Evolutionary conservation across 2,113 vertebrate species (phyloP), one percentile per base, ranked within the genome.

Genomic region (Notothenia coriiceps): DNA sequence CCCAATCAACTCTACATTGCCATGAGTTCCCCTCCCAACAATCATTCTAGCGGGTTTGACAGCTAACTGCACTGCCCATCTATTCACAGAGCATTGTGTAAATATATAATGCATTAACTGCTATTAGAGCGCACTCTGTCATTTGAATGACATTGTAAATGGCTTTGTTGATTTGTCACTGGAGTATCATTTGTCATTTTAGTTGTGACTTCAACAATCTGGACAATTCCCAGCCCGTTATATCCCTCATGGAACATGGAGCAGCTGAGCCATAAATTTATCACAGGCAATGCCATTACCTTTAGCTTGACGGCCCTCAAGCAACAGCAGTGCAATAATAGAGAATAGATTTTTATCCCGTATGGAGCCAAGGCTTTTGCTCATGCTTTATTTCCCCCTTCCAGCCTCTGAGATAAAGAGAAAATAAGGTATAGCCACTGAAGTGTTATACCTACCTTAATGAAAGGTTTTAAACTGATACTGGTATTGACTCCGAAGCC

Each of bases 261-360:
- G 87, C 84, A 82, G 78, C 82, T 67, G 57, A 47, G 80, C 81
- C 83, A 90, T 90, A 89, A 90, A 94, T 94, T 91, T 93, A 90
- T 93, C 94, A 92, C 88, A 66, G 79, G 91, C 88, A 82, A 88
- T 88, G 88, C 91, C 83, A 92, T 95, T 94, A 95, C 88, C 91
- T 92, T 89, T 82, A 86, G 89, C 88, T 82, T 91, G 87, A 93
- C 84, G 91, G 91, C 87, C 92, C 88, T 88, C 89, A 74, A 94
- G 93, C 91, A 86, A 87, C 70, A 51, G 77, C 87, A 88, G 87
- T 77, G 90, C 90, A 92, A 94, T 94, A 94, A 94, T 91, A 89
- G 88, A 91, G 92, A 94, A 94, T 92, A 93, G 93, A 94, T 94
- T 92, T 92, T 91, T 92, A 93, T 95, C 92, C 91, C 90, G 66